Evolutionary conservation across 64 coral and sea anemone genomes (phyloP).

Genomic region (Anthopleura sola): DNA sequence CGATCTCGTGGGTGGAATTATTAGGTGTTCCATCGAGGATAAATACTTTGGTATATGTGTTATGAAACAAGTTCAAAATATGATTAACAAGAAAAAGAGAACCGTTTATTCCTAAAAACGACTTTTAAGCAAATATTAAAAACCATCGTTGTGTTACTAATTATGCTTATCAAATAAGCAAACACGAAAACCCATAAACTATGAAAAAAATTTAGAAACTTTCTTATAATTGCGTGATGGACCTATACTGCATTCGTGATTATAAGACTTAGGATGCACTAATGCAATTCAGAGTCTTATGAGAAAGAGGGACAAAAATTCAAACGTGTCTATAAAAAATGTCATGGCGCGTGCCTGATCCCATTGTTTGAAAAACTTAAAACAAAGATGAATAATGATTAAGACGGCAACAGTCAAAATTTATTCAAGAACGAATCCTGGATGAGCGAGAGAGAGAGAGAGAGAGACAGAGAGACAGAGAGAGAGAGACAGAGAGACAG

Average conservation of each 20-base stretch:
- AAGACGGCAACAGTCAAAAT: no score
- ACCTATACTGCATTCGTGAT: not conserved
- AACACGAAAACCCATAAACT: no score
- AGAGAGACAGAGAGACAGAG: no score
- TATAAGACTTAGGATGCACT: not conserved
- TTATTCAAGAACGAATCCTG: no score
- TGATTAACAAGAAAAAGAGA: not conserved
- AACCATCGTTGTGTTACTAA: not conserved
- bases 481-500: no score
- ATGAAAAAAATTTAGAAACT: not conserved
- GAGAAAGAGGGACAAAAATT: not conserved
- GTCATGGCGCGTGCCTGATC: not conserved
- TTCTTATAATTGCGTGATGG: no score
- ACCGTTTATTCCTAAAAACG: not conserved
- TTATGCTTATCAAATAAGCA: not conserved
- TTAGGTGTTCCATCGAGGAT: not conserved
- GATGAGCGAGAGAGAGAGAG: no score
- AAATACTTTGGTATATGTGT: not conserved
- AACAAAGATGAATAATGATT: not conserved
- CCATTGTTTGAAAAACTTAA: not conserved
- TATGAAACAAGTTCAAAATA: not conserved
- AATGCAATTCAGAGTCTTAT: not conserved
- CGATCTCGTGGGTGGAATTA: not conserved
- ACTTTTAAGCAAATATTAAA: no score
- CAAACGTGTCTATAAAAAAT: not conserved